Base-by-base conservation (phyloP, 1,140 invertebrate genomes). In the Trachelipus rathkii region DNA sequence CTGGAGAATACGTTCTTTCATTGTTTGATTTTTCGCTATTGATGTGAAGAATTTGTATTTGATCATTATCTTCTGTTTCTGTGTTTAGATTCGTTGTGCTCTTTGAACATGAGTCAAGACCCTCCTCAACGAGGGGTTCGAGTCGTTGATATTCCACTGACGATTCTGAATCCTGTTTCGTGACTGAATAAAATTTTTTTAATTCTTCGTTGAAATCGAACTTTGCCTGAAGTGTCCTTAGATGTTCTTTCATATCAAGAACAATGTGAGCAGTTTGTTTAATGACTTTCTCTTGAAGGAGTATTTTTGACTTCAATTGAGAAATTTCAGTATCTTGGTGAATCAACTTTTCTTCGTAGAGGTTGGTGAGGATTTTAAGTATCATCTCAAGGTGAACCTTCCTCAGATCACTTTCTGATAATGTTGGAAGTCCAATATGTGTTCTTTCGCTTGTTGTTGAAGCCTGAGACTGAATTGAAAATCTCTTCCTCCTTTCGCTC, bases 371-470 rank as follows among this genome's bases (percentile, higher is more conserved):
- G 23, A 80, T 76, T 21, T 77, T 74, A 13, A 80, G 72, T 23
- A 80, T 75, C 79, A 80, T 80, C 72, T 80, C 76, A 1, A 80
- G 68, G 15, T 80, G 79, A 21, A 76, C 79, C 13, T 78, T 74
- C 3, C 79, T 50, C 10, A 76, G 44, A 43, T 78, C 77, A 5
- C 67, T 60, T 73, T 73, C 72, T 73, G 72, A 60, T 46, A 73
- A 21, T 60, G 46, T 19, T 73, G 53, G n/a, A 73, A 33, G 8
- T 60, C 72, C 23, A 60, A 60, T 13, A 60, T 73, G 13, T 33
- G 53, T 23, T 60, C 72, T 15, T 60, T 73, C 15, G 72, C 72
- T 33, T 46, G 67, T 10, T 45, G 44, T n/a, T n/a, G 46, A 15
- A 44, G 72, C 4, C 21, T 46, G 13, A 73, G 53, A 23, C 72